Conservation (phyloP, 2,797 vertebrate species). For the Muscicapa comitata region DNA sequence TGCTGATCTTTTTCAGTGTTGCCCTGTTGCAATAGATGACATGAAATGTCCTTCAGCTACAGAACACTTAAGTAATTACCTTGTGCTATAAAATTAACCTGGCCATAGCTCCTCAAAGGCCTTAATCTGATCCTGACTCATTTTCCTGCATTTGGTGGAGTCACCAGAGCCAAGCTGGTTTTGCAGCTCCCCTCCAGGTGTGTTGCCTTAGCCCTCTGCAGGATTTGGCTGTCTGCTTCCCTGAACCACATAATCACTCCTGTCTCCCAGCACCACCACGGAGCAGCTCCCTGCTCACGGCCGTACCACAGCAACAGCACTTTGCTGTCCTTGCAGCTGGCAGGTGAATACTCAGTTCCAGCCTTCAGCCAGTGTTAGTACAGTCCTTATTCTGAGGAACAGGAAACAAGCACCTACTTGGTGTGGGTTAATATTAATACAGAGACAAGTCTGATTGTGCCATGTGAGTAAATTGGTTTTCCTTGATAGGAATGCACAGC, state of each 20-base stretch:
- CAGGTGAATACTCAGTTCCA: background rate
- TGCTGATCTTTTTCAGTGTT: background rate
- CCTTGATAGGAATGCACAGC: background rate
- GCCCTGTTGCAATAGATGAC: background rate
- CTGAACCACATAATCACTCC: rapidly evolving
- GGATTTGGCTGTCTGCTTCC: background rate
- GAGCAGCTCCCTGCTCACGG: background rate
- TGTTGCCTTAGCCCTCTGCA: background rate
- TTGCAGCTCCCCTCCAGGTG: background rate
- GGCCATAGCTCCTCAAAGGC: background rate
- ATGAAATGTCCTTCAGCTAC: background rate
- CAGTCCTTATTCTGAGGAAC: background rate
- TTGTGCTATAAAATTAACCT: background rate
- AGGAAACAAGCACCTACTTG: background rate
- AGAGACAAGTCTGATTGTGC: background rate
- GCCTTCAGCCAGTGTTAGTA: background rate
- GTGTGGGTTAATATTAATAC: background rate
- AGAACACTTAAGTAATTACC: background rate
- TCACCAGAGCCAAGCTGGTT: background rate
- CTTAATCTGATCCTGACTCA: background rate
- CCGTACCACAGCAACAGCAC: background rate
- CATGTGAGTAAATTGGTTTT: background rate
- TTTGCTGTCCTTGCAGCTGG: background rate
- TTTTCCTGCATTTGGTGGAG: background rate
- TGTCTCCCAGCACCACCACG: background rate